Evolutionary conservation across 2,797 vertebrate species (phyloP).

Genomic region (Danio kyathit): DNA sequence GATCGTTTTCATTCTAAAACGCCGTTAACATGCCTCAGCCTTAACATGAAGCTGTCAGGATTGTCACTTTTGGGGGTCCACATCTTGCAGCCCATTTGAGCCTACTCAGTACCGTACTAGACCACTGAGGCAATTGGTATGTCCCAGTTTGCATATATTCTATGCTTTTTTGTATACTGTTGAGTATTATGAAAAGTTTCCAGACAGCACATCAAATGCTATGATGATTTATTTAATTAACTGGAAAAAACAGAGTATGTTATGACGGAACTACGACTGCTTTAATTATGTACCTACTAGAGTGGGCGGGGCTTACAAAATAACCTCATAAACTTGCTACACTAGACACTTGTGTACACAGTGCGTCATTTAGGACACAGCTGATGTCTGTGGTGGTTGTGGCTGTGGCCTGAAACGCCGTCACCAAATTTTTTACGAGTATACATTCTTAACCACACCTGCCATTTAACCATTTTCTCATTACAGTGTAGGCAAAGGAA

Average conservation of each 20-base stretch:
- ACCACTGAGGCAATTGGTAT: too few relatives aligned
- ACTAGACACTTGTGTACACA: neutral
- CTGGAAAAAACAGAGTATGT: neutral
- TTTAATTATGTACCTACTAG: neutral
- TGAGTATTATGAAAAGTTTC: too few relatives aligned
- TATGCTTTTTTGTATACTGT: too few relatives aligned
- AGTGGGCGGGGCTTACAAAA: neutral
- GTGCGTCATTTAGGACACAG: neutral
- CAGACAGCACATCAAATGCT: too few relatives aligned
- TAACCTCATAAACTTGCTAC: neutral
- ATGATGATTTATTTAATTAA: too few relatives aligned
- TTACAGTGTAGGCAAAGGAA: neutral
- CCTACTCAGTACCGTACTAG: too few relatives aligned
- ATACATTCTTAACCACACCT: neutral
- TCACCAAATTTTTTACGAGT: neutral
- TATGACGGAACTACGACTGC: neutral
- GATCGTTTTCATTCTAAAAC: too few relatives aligned
- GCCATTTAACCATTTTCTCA: conserved; percentile 1
- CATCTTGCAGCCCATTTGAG: too few relatives aligned
- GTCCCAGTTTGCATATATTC: too few relatives aligned
- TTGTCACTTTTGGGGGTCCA: too few relatives aligned
- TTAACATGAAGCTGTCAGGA: too few relatives aligned
- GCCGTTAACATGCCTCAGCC: too few relatives aligned
- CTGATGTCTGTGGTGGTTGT: neutral
- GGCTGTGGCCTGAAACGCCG: neutral